Evolutionary conservation across 30 jellyfish, hydroid and myxozoan species (phyloP), one percentile per base, ranked within the genome.

Genomic region (Pelagia noctiluca): DNA sequence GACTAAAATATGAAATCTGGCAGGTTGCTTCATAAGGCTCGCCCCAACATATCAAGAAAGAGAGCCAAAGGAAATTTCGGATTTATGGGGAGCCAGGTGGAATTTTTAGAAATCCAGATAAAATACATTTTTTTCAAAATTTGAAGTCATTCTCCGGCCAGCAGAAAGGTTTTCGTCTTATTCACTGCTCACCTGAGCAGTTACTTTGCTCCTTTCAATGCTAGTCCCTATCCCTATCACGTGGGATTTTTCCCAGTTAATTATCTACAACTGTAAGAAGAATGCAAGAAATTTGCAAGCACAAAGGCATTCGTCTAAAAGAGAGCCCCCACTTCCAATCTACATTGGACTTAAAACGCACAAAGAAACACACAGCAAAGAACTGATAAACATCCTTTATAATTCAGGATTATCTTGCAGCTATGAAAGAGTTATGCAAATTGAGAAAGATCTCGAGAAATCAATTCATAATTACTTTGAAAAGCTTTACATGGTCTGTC

Each of bases 161-260:
- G n/a, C n/a, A 42, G 16, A 42, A 42, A 42, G 8, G 57, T 8
- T 42, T 42, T 42, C 16, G 8, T 42, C 57, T 42, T 42, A 42
- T 42, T 42, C 8, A 42, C 8, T 42, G 57, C 57, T 42, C 16
- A 5, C 16, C 57, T 42, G 57, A 42, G 57, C 57, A 42, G 16
- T 42, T 42, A 16, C 16, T 42, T 42, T 16, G 57, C 57, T 42
- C 57, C 57, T 42, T 42, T 16, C 8, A 42, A 42, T 42, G 12
- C 8, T 42, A 16, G n/a, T n/a, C 57, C 57, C 57, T n/a, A n/a
- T n/a, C n/a, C n/a, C n/a, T n/a, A n/a, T n/a, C n/a, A n/a, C n/a
- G n/a, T n/a, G n/a, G n/a, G n/a, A n/a, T n/a, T n/a, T 57, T 19
- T 57, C 33, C 72, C 72, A 57, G 57, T 42, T 42, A 42, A 42